Conservation (phyloP, 2,113 vertebrate genomes). For the Excalfactoria chinensis region DNA sequence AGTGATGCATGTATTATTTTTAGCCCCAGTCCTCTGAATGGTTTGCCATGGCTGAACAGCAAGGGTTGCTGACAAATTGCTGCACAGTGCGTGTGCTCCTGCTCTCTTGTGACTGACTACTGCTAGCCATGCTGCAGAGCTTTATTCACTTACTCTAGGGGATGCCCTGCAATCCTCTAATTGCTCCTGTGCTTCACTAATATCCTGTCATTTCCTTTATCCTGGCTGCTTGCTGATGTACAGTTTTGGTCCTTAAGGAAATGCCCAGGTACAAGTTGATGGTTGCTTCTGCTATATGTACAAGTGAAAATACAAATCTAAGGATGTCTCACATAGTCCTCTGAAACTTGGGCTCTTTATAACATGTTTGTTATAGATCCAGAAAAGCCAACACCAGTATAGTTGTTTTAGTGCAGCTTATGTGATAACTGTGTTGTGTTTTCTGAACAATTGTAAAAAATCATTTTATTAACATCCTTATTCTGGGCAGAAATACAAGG, state of each 20-base stretch:
- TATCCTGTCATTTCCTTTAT: background rate
- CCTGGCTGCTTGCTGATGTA: background rate
- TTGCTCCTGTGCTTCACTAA: background rate
- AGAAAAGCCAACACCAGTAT: background rate
- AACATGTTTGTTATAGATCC: background rate
- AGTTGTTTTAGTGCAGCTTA: background rate
- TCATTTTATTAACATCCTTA: background rate
- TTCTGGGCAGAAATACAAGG: background rate
- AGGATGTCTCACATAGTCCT: background rate
- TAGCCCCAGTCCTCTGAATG: background rate
- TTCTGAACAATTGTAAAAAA: background rate
- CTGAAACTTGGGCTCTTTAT: background rate
- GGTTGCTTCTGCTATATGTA: background rate
- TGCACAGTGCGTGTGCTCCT: background rate
- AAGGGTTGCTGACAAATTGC: background rate
- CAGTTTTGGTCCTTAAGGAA: background rate
- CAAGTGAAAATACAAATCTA: background rate
- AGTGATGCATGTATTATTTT: background rate
- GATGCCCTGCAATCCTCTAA: background rate
- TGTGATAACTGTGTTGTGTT: background rate
- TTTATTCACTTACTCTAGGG: background rate
- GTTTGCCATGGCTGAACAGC: background rate
- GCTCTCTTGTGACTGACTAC: background rate
- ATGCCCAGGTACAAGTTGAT: background rate
- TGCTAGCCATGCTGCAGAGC: background rate